Evolutionary conservation across 2,888 invertebrate genomes (phyloP), one percentile per base, ranked within the genome.

Genomic region (Lepetodrilus schrolli): DNA sequence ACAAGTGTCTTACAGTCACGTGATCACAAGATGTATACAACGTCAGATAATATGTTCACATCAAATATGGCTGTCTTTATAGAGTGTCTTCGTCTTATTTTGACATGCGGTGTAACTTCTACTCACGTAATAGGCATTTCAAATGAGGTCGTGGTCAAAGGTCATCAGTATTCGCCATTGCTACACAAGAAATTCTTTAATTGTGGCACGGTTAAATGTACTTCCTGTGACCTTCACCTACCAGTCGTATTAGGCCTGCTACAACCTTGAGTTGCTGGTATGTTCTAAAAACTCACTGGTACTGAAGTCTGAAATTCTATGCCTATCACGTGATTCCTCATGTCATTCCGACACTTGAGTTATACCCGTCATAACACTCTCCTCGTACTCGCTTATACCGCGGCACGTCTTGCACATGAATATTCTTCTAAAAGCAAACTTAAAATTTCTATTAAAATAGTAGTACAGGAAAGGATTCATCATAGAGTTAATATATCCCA

Each of bases 391-490:
- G 17, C 85, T 78, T n/a, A 84, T 82, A 4, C 86, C 85, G 26
- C 82, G 84, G 74, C 87, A 86, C 50, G 84, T 80, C 66, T 84
- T 84, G 68, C 82, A 84, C 17, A 74, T 80, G 2, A 88, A 79
- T 36, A 88, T 72, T 36, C 86, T 80, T 23, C 80, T 78, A 77
- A 86, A 85, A 23, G 88, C 88, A 76, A 83, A 78, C 71, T 86
- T 87, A 83, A 92, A 92, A 80, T 92, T 92, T 37, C 91, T 87
- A 71, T 92, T 86, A 87, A 93, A 83, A 90, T 93, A 83, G 13
- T 93, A 94, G 89, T 94, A 94, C 74, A 94, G 93, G 50, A 94
- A 91, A 0, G 94, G 94, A 86, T 94, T 94, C 76, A 94, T 91
- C 23, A 93, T 93, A 8, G 88, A 88, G 73, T 88, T 88, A 4